A percentile compares a stretch with the other conserved stretches of the same genome.
Evolutionary conservation across 2,797 vertebrate species (phyloP).

Genomic region (Arctocebus calabarensis): DNA sequence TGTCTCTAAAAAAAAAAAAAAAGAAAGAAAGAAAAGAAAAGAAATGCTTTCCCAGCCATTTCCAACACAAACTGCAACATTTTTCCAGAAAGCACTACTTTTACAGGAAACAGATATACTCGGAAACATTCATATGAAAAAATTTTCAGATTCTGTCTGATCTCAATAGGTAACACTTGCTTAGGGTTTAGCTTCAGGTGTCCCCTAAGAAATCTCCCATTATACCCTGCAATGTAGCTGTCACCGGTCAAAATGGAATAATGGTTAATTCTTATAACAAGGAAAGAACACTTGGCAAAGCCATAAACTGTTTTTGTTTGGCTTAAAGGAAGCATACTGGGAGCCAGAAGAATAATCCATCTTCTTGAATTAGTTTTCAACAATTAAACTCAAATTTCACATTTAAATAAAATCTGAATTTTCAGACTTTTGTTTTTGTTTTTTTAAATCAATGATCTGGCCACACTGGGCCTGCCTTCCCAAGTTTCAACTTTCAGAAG

Average conservation of each 20-base stretch:
- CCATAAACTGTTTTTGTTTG: slow-evolving; percentile 21
- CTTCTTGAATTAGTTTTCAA: slow-evolving; percentile 16
- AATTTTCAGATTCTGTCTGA: slow-evolving; percentile 29
- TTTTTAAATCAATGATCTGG: slow-evolving; percentile 15
- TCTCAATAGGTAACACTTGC: not conserved
- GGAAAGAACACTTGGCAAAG: slow-evolving; percentile 61
- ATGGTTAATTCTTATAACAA: not conserved
- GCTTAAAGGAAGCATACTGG: slow-evolving; percentile 23
- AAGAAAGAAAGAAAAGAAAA: too few species aligned
- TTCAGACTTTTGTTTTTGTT: not conserved
- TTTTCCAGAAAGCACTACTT: not conserved
- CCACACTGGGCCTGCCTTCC: not conserved
- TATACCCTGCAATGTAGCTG: not conserved
- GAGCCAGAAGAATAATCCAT: slow-evolving; percentile 11
- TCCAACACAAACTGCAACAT: not conserved
- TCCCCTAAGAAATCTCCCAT: slow-evolving; percentile 47
- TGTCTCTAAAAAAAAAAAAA: too few species aligned
- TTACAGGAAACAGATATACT: slow-evolving; percentile 48
- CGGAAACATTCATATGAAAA: slow-evolving; percentile 34
- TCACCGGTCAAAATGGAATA: not conserved
- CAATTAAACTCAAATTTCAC: slow-evolving; percentile 47
- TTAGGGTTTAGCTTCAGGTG: slow-evolving; percentile 44
- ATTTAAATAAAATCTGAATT: slow-evolving; percentile 57
- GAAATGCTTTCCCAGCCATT: not conserved
- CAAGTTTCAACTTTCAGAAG: not conserved